Conservation (phyloP, 2,797 vertebrate species). For the Pteropus rufus region DNA sequence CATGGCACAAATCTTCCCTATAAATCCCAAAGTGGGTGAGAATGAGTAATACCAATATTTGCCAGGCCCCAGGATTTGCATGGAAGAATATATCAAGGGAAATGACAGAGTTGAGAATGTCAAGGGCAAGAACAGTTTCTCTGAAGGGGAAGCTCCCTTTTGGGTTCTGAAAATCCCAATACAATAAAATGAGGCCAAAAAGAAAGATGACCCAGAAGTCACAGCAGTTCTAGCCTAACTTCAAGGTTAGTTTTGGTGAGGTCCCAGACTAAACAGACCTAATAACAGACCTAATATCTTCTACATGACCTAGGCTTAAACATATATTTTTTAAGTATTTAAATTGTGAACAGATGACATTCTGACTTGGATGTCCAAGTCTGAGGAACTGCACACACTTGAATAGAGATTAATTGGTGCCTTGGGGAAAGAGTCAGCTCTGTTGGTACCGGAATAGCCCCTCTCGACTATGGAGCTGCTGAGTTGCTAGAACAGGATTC, state of each 20-base stretch:
- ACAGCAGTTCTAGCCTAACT: not conserved
- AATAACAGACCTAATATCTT: not conserved
- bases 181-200: not conserved
- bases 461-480: fast-evolving
- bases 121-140: not conserved
- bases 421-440: too few relatives aligned
- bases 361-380: not conserved
- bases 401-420: fast-evolving
- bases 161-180: not conserved
- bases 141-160: not conserved
- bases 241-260: not conserved
- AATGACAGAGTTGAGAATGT: not conserved
- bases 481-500: not conserved
- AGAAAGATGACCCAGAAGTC: not conserved
- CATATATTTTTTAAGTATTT: not conserved
- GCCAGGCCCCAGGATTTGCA: not conserved
- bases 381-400: not conserved
- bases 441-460: not conserved
- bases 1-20: not conserved
- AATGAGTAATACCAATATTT: not conserved
- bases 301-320: not conserved
- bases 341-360: not conserved
- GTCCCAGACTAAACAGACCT: not conserved
- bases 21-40: not conserved
- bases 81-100: fast-evolving